phyloP scores from a whole-genome alignment of 2,113 vertebrate genomes.

The Antechinus flavipes region DNA sequence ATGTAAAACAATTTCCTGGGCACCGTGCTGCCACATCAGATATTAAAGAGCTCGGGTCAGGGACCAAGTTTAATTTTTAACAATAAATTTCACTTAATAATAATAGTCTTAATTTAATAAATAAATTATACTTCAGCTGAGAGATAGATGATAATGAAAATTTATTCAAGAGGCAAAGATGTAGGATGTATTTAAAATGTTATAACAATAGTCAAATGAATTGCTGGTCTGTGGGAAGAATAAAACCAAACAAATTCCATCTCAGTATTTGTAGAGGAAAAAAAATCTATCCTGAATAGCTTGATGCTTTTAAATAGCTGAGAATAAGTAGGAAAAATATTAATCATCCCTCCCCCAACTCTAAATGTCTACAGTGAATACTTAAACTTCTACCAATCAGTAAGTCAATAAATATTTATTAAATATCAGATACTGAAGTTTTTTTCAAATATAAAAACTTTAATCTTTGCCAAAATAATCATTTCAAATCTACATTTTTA shows the following conservation, averaged over 20 bases:
- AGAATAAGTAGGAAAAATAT: background rate
- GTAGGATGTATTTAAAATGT: background rate
- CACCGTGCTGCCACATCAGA: background rate
- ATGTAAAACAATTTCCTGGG: no score
- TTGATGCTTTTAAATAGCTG: background rate
- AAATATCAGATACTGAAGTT: background rate
- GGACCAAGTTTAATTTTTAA: background rate
- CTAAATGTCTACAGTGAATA: background rate
- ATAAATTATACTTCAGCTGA: background rate
- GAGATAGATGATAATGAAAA: background rate
- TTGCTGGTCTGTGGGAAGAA: background rate
- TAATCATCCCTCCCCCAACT: background rate
- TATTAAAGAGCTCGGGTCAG: background rate
- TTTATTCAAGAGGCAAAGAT: background rate
- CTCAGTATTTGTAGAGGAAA: background rate
- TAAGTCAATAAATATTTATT: background rate
- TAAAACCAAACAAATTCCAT: background rate
- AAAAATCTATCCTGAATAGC: background rate
- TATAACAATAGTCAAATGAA: background rate
- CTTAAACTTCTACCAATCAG: background rate
- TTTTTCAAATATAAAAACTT: background rate
- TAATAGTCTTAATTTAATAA: no score
- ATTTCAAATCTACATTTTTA: background rate
- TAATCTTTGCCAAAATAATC: background rate
- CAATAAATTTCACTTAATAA: no score